Conservation (phyloP, 2,113 vertebrate species). For the Vimba vimba region DNA sequence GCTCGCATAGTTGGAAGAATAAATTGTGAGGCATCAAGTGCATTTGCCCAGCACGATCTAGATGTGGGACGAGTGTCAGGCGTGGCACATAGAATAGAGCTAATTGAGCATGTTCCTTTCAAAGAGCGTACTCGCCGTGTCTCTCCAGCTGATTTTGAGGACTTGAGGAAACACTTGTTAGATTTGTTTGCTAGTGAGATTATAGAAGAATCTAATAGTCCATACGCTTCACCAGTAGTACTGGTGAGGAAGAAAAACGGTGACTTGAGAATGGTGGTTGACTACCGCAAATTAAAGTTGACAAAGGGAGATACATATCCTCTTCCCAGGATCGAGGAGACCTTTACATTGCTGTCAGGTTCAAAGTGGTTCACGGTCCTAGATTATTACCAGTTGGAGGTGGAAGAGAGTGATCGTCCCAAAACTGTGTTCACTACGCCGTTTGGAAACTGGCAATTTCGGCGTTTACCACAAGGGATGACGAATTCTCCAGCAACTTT, state of each 20-base stretch:
- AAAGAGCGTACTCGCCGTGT: slow-evolving; percentile 46
- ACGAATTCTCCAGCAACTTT: slow-evolving; percentile 51
- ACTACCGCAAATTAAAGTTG: slow-evolving; percentile 38
- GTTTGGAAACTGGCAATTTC: slow-evolving; percentile 53
- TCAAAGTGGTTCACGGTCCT: slow-evolving; percentile 53
- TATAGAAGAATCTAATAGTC: slow-evolving; percentile 48
- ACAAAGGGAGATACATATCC: slow-evolving; percentile 47
- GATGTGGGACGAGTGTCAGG: slow-evolving; percentile 39
- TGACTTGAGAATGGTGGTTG: slow-evolving; percentile 47
- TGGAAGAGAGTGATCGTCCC: background rate
- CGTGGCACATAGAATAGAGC: slow-evolving; percentile 23
- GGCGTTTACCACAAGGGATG: slow-evolving; percentile 23
- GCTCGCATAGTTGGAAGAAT: slow-evolving; percentile 24
- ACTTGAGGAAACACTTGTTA: slow-evolving; percentile 37
- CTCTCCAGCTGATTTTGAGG: slow-evolving; percentile 49
- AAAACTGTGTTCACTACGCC: slow-evolving; percentile 51
- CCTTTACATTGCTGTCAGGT: slow-evolving; percentile 49
- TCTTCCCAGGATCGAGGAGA: slow-evolving; percentile 50
- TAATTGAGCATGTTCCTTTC: slow-evolving; percentile 30
- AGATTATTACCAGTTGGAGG: slow-evolving; percentile 47
- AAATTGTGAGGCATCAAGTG: background rate
- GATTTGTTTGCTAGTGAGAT: slow-evolving; percentile 45
- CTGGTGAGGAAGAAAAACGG: slow-evolving; percentile 45
- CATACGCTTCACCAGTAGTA: slow-evolving; percentile 49
- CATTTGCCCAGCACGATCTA: slow-evolving; percentile 30